These are phyloP conservation scores for Zaprionus camerounensis DNA, from an alignment of 1,140 invertebrate genomes.

Conservation along the genomic window DNA sequence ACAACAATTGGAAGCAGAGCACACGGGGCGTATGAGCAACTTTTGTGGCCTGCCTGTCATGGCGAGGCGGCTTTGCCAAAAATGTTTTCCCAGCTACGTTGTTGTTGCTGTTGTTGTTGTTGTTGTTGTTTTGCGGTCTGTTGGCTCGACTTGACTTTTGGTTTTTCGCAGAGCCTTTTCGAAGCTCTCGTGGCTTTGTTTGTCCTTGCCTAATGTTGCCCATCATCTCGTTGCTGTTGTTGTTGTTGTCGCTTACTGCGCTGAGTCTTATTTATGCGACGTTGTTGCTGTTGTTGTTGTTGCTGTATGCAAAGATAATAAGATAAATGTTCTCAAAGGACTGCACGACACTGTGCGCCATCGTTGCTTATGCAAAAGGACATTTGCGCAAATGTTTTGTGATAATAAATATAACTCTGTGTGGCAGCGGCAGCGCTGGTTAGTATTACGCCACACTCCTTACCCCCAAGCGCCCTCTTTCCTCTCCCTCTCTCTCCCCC, in stretches of 20 bases:
- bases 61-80: constrained; percentile 61
- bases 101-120: constrained; percentile 41
- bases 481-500: background rate
- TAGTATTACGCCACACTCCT: constrained; percentile 20
- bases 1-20: constrained; percentile 16
- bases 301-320: constrained; percentile 80
- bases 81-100: constrained; percentile 57
- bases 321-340: constrained; percentile 82
- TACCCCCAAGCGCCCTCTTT: background rate
- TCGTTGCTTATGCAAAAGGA: constrained; percentile 79
- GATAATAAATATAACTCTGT: constrained; percentile 82
- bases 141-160: constrained; percentile 80
- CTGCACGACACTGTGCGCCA: constrained; percentile 67
- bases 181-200: constrained; percentile 75
- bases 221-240: constrained; percentile 64
- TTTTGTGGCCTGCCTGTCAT: constrained; percentile 68
- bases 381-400: constrained; percentile 82
- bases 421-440: constrained; percentile 59
- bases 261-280: constrained; percentile 80
- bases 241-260: constrained; percentile 45
- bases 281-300: constrained; percentile 42
- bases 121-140: constrained; percentile 68
- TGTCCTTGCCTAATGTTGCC: constrained; percentile 81
- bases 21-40: constrained; percentile 68
- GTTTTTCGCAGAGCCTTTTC: constrained; percentile 73